These are phyloP conservation scores for Macaca nemestrina DNA, from an alignment of 2,113 vertebrate species.

Conservation along the genomic window DNA sequence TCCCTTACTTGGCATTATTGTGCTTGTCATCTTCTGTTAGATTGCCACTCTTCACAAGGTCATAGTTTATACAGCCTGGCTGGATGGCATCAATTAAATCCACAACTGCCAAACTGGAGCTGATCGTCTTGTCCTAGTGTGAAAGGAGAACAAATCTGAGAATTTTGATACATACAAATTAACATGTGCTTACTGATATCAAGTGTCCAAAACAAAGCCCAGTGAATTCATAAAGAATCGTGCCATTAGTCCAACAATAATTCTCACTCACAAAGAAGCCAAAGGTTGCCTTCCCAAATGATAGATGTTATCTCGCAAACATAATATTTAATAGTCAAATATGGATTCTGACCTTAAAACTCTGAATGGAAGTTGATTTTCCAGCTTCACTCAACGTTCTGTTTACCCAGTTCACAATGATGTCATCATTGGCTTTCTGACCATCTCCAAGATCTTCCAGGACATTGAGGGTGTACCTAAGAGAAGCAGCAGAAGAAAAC, in stretches of 20 bases:
- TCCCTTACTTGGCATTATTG: constrained; percentile 96
- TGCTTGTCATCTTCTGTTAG: constrained; percentile 94
- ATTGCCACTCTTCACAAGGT: constrained; percentile 93
- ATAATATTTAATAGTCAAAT: not conserved
- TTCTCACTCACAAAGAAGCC: not conserved
- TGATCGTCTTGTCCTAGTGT: constrained; percentile 94
- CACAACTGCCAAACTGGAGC: constrained; percentile 94
- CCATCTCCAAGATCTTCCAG: constrained; percentile 93
- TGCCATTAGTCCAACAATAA: not conserved
- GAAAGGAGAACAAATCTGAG: constrained; percentile 6
- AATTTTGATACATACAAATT: not conserved
- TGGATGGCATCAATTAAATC: constrained; percentile 99
- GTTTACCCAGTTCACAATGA: constrained; percentile 97
- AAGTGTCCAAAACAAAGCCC: not conserved
- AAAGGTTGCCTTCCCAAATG: not conserved
- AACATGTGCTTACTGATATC: not conserved
- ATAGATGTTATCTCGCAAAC: not conserved
- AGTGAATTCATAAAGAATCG: not conserved
- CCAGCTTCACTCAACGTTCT: constrained; percentile 90
- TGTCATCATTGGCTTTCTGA: constrained; percentile 93
- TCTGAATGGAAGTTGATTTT: constrained; percentile 93
- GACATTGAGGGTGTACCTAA: constrained; percentile 95
- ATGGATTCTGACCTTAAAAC: constrained; percentile 90
- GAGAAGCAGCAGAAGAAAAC: not conserved
- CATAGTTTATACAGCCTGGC: constrained; percentile 94